phyloP scores from a whole-genome alignment of 2,113 vertebrate genomes.

The Macrotis lagotis region DNA sequence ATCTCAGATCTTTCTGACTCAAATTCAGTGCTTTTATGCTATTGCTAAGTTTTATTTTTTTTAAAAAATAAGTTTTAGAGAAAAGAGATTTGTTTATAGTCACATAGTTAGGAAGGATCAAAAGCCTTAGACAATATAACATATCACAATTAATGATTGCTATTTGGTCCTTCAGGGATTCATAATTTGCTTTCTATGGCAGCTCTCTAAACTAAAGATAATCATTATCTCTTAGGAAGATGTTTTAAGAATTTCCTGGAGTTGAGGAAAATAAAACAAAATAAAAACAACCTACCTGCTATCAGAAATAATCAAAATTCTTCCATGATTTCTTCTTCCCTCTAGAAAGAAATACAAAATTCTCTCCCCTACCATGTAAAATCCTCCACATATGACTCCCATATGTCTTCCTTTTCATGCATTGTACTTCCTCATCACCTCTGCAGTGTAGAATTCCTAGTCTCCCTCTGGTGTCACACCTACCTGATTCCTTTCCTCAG shows the following conservation, averaged over 20 bases:
- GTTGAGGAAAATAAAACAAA: neutral
- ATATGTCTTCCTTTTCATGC: neutral
- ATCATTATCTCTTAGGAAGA: neutral
- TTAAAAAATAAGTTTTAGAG: neutral
- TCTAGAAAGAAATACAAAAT: neutral
- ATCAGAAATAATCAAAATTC: neutral
- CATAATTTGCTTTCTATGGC: neutral
- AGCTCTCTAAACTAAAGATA: neutral
- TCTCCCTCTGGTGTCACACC: neutral
- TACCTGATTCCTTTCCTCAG: neutral
- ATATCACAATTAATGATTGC: neutral
- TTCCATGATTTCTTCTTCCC: neutral
- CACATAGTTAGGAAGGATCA: neutral
- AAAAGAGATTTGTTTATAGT: neutral
- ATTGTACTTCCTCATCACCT: neutral
- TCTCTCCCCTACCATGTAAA: neutral
- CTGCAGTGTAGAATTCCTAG: neutral
- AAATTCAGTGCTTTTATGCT: neutral
- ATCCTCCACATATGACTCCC: neutral
- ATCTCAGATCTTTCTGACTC: neutral
- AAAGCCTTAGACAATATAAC: neutral
- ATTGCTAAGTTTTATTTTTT: neutral
- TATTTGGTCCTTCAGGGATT: neutral
- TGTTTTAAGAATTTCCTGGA: neutral
- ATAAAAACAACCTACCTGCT: neutral